A percentile compares a stretch with the other conserved stretches of the same genome.
Conservation (phyloP, 2,113 vertebrate genomes). For the Turdus rufiventris region DNA sequence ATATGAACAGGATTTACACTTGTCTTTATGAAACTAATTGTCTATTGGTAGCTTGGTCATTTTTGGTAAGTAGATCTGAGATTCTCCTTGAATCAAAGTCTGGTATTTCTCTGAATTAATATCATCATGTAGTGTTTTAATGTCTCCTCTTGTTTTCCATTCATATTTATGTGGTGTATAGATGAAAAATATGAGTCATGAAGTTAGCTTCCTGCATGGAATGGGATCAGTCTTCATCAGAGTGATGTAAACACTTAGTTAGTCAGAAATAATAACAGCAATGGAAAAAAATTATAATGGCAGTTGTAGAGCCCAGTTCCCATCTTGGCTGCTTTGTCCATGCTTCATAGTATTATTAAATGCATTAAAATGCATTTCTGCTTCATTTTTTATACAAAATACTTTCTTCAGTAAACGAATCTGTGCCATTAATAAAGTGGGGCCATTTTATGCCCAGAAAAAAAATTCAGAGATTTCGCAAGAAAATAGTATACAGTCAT, state of each 20-base stretch:
- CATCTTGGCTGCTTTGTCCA: neutral
- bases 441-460: neutral
- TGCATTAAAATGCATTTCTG: neutral
- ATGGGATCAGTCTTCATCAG: neutral
- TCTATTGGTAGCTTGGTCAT: neutral
- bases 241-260: neutral
- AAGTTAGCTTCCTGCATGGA: neutral
- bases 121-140: neutral
- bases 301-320: neutral
- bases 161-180: neutral
- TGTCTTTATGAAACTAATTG: neutral
- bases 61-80: neutral
- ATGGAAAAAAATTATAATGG: neutral
- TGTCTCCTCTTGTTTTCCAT: neutral
- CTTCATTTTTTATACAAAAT: neutral
- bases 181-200: neutral
- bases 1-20: neutral
- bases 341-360: neutral
- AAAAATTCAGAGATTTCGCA: neutral
- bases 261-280: neutral
- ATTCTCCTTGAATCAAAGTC: neutral
- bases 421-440: neutral
- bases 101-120: neutral
- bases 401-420: neutral
- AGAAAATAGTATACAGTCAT: neutral